A percentile compares a stretch with the other conserved stretches of the same genome.
These are phyloP conservation scores for Thyatira batis DNA, from an alignment of 2,888 invertebrate species.

Conservation along the genomic window DNA sequence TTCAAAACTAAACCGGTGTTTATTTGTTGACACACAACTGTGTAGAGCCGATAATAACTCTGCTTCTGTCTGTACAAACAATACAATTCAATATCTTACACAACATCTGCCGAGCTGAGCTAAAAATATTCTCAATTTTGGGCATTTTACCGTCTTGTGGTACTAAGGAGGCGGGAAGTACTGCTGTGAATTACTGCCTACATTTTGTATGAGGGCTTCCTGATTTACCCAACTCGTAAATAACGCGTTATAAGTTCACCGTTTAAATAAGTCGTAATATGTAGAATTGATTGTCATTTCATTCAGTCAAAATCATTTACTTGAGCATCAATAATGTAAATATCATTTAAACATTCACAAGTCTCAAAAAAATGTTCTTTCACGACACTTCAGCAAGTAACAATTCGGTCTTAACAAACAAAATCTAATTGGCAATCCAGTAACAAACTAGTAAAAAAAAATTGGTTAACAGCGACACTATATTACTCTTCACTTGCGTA, in stretches of 20 bases:
- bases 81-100: constrained; percentile 16
- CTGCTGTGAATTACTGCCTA: too few relatives aligned
- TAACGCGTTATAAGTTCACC: too few relatives aligned
- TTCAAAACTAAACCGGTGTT: background rate
- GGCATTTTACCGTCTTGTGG: background rate
- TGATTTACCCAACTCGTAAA: too few relatives aligned
- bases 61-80: background rate
- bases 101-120: constrained; percentile 12
- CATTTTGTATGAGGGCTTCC: too few relatives aligned
- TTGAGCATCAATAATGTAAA: too few relatives aligned
- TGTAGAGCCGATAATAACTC: background rate
- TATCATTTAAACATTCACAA: too few relatives aligned
- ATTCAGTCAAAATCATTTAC: too few relatives aligned
- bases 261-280: too few relatives aligned
- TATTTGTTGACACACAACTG: background rate
- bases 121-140: constrained; percentile 16
- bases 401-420: background rate
- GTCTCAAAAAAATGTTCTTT: too few relatives aligned
- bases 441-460: background rate
- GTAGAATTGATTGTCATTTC: too few relatives aligned
- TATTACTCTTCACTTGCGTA: background rate
- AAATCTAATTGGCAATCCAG: background rate
- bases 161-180: too few relatives aligned
- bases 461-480: background rate
- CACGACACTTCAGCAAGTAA: background rate